These are phyloP conservation scores for Nemoura dubitans DNA, from an alignment of 2,888 invertebrate genomes.

Conservation along the genomic window DNA sequence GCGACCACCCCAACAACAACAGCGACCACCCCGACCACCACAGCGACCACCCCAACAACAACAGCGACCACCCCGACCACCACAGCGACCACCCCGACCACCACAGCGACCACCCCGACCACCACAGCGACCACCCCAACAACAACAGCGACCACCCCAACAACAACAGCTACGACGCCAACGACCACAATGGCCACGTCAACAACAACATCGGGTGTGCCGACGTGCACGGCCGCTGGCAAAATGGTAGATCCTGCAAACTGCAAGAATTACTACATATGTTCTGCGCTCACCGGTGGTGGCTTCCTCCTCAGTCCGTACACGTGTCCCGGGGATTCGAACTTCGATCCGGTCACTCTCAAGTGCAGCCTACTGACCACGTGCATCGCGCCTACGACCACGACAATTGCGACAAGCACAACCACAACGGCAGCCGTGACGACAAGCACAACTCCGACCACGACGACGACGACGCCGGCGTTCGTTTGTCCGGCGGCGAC, in stretches of 20 bases:
- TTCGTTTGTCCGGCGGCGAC: not conserved
- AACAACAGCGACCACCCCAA: not conserved
- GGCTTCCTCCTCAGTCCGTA: not conserved
- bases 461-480: not conserved
- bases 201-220: not conserved
- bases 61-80: no score
- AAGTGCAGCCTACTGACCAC: not conserved
- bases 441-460: not conserved
- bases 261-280: constrained; percentile 9
- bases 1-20: not conserved
- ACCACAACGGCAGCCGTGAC: not conserved
- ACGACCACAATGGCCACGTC: not conserved
- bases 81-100: not conserved
- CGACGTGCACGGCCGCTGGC: not conserved
- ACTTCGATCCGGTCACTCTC: not conserved
- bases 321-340: not conserved
- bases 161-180: not conserved
- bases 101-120: not conserved
- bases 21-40: no score
- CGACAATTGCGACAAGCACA: not conserved
- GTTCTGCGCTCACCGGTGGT: not conserved
- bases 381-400: not conserved
- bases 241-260: not conserved
- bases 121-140: not conserved
- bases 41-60: no score